A percentile compares a stretch with the other conserved stretches of the same genome.
These are phyloP conservation scores for Mya arenaria DNA, from an alignment of 1,140 invertebrate genomes.

Conservation along the genomic window DNA sequence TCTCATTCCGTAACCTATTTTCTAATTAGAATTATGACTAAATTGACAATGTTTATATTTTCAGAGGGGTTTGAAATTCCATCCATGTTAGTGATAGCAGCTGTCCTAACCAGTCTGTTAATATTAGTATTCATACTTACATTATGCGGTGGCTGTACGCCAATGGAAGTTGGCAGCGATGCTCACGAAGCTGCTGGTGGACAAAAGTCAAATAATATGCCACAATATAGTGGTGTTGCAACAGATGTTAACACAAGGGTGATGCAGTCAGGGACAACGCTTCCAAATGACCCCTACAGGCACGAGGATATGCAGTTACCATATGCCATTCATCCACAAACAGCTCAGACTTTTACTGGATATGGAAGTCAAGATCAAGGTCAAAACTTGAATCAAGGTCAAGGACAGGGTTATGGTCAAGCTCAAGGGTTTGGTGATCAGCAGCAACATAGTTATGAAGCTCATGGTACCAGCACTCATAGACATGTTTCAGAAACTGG, in stretches of 20 bases:
- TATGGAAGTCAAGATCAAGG: background rate
- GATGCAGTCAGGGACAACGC: constrained; percentile 20
- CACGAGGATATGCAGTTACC: background rate
- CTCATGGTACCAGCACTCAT: constrained; percentile 12
- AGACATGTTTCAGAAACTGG: constrained; percentile 34
- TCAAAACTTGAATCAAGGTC: background rate
- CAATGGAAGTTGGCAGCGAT: constrained; percentile 50
- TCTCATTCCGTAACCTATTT: too few relatives aligned
- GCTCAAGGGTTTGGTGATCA: too few relatives aligned
- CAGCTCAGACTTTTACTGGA: constrained; percentile 17
- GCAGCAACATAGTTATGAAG: constrained; percentile 7
- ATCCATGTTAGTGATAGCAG: background rate
- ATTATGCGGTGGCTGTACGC: constrained; percentile 44
- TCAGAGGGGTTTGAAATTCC: background rate
- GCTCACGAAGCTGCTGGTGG: constrained; percentile 29
- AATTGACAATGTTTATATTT: too few relatives aligned
- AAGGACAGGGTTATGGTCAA: background rate
- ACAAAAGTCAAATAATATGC: background rate
- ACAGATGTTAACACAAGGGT: constrained; percentile 43
- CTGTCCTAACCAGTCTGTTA: background rate
- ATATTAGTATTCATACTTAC: constrained; percentile 23
- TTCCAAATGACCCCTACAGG: constrained; percentile 40
- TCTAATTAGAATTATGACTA: too few relatives aligned
- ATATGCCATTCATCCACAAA: constrained; percentile 33
- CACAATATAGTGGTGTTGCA: constrained; percentile 7